phyloP scores from a whole-genome alignment of 2,113 vertebrate species.

The Morphnarchus princeps region DNA sequence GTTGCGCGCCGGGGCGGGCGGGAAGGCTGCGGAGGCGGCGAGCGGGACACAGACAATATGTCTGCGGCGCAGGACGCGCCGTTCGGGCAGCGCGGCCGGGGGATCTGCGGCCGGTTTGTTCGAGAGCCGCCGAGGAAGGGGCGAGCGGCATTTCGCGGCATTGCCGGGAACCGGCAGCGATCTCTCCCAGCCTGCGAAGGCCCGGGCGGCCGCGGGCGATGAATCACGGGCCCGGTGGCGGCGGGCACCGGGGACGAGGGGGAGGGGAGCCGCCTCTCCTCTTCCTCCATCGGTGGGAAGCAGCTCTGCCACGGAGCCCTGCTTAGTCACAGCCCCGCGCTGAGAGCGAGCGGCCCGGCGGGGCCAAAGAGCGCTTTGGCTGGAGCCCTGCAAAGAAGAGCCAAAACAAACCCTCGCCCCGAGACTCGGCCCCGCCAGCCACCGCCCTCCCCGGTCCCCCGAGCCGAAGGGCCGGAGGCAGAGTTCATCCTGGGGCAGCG shows the following conservation, averaged over 20 bases:
- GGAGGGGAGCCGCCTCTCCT: conserved; percentile 7
- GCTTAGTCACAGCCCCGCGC: conserved; percentile 5
- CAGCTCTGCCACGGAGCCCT: background rate
- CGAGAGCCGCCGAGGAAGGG: background rate
- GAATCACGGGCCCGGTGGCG: background rate
- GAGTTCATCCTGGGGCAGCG: background rate
- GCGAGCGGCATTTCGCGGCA: background rate
- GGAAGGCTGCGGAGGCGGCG: background rate
- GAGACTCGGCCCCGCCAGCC: background rate
- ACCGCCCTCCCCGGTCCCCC: background rate
- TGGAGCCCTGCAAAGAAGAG: background rate
- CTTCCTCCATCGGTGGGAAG: conserved; percentile 35
- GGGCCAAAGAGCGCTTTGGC: background rate
- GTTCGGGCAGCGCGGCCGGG: background rate
- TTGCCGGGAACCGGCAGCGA: background rate
- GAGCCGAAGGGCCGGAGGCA: background rate
- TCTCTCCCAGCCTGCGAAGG: background rate
- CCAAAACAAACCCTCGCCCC: background rate
- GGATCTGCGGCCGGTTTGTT: background rate
- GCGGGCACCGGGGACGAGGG: background rate
- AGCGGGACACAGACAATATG: background rate
- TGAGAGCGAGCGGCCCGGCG: background rate
- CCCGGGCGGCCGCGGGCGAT: background rate
- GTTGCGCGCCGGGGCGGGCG: background rate
- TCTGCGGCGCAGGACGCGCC: background rate